Base-by-base conservation (phyloP, 1,140 invertebrate genomes). In the Cyclargus thomasi region DNA sequence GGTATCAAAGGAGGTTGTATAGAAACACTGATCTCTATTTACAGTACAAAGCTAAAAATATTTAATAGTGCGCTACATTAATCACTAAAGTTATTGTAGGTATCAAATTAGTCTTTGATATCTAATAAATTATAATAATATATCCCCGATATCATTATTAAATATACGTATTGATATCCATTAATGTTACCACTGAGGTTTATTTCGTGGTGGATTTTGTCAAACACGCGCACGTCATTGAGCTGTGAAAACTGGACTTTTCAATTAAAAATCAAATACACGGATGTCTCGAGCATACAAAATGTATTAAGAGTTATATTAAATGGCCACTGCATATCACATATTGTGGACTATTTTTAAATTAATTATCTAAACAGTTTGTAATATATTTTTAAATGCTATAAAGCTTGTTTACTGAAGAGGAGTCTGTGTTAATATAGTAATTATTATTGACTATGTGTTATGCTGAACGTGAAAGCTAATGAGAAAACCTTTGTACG, bases 21-120 rank as follows among this genome's bases (percentile, higher is more conserved):
- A 84, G 79, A 88, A 86, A 88, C 81, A 86, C 77, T 81, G 80
- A 83, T 86, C 68, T 82, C 79, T 86, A 87, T 88, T 83, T 88
- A 88, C 87, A 88, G 72, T 81, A 80, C 78, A 80, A 86, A 86
- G 84, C 85, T 86, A 83, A 85, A 77, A 78, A 72, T 84, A 85
- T 72, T 75, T 74, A 59, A 75, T 83, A 81, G 73, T 75, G 74
- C 74, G 69, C 80, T 89, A 88, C 80, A 71, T 74, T 78, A 77
- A 77, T 71, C 74, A 77, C 75, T 83, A 81, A 73, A 68, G 76
- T 79, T 78, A 82, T 76, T 75, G 71, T 70, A 74, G 67, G 73
- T 73, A 64, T 70, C 63, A 65, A 70, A 62, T 74, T 70, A 71
- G 64, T 64, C 35, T 62, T 65, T 65, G 62, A 68, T 53, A 57